Evolutionary conservation across 2,113 vertebrate species (phyloP).

Genomic region (Tychaedon coryphoeus): DNA sequence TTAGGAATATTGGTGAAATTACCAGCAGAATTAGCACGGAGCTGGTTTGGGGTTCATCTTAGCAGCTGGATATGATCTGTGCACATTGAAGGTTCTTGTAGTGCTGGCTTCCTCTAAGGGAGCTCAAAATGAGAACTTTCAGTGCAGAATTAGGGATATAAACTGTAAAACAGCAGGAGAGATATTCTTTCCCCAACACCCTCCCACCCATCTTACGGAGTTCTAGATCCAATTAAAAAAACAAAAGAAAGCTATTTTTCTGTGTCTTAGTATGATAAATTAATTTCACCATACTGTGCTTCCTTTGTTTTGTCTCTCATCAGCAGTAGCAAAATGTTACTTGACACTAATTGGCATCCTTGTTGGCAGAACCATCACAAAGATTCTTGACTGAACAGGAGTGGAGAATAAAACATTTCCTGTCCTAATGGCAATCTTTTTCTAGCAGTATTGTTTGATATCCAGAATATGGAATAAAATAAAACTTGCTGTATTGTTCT

Average conservation of each 20-base stretch:
- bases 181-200: neutral
- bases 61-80: neutral
- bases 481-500: neutral
- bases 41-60: neutral
- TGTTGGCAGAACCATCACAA: conserved; percentile 14
- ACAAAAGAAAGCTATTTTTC: neutral
- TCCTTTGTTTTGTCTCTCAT: neutral
- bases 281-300: neutral
- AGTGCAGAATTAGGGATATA: neutral
- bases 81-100: neutral
- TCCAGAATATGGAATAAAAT: neutral
- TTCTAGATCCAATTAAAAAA: neutral
- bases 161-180: neutral
- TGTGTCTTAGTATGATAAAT: neutral
- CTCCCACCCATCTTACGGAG: neutral
- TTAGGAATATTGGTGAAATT: neutral
- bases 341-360: conserved; percentile 26
- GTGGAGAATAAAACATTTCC: neutral
- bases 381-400: neutral
- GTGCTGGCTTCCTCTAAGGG: neutral
- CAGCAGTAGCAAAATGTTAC: neutral
- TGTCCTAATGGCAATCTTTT: neutral
- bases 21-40: neutral
- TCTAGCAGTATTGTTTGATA: neutral
- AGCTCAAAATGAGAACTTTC: neutral